Conservation (phyloP, 1,140 invertebrate genomes). For the Monomorium pharaonis region DNA sequence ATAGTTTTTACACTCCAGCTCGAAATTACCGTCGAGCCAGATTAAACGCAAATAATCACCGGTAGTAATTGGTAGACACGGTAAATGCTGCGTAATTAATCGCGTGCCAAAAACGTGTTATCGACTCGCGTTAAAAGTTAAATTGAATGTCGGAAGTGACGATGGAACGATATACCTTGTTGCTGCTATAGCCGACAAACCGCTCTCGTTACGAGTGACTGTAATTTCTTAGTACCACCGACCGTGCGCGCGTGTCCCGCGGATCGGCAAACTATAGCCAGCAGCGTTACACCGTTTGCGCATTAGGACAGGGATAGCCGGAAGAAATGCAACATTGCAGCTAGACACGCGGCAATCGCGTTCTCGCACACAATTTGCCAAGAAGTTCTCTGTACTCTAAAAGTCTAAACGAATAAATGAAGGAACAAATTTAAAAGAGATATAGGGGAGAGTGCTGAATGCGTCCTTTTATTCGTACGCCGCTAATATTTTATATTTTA, state of each 20-base stretch:
- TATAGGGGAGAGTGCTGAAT: not conserved
- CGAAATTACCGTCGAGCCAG: constrained; percentile 51
- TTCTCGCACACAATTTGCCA: constrained; percentile 55
- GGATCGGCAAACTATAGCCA: constrained; percentile 3
- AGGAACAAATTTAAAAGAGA: not conserved
- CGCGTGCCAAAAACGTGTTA: constrained; percentile 55
- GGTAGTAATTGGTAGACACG: constrained; percentile 52
- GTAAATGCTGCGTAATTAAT: constrained; percentile 55
- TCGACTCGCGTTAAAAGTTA: constrained; percentile 57
- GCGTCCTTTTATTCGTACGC: too few relatives aligned
- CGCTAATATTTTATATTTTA: too few relatives aligned
- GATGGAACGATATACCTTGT: constrained; percentile 14
- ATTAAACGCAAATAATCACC: constrained; percentile 57
- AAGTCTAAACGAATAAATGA: constrained; percentile 63
- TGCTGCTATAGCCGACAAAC: constrained; percentile 32
- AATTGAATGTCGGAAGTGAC: constrained; percentile 42
- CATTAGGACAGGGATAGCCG: constrained; percentile 32
- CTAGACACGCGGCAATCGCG: constrained; percentile 24
- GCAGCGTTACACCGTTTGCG: constrained; percentile 45
- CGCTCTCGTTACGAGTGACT: constrained; percentile 42
- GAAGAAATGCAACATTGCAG: constrained; percentile 52
- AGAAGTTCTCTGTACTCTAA: constrained; percentile 41
- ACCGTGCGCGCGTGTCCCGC: constrained; percentile 29
- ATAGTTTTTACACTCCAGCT: constrained; percentile 51
- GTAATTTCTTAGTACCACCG: constrained; percentile 45